A percentile compares a stretch with the other conserved stretches of the same genome.
These are phyloP conservation scores for Ellobius talpinus DNA, from an alignment of 2,113 vertebrate species.

Conservation along the genomic window DNA sequence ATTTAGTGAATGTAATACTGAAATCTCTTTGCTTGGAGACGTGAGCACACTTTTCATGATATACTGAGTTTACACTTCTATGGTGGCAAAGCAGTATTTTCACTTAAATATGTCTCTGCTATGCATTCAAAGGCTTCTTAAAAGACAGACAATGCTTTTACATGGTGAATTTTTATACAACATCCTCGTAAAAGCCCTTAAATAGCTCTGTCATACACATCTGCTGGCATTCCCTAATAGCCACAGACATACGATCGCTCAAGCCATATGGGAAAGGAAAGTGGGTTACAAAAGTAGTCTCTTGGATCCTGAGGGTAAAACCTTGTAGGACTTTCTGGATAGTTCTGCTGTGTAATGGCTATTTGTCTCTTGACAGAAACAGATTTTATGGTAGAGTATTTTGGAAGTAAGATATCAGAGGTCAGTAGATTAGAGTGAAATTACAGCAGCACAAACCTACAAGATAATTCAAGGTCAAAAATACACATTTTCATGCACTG, in stretches of 20 bases:
- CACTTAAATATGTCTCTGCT: slow-evolving; percentile 50
- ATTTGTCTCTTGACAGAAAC: neutral
- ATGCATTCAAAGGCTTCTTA: slow-evolving; percentile 46
- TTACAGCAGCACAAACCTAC: neutral
- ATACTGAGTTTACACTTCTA: neutral
- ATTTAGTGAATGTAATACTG: slow-evolving; percentile 81
- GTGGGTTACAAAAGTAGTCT: slow-evolving; percentile 42
- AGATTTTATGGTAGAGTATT: slow-evolving; percentile 47
- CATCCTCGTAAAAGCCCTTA: slow-evolving; percentile 79
- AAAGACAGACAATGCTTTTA: slow-evolving; percentile 55
- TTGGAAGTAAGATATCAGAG: neutral
- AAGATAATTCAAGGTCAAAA: neutral
- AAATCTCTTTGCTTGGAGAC: slow-evolving; percentile 36
- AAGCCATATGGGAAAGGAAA: slow-evolving; percentile 53
- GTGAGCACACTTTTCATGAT: neutral
- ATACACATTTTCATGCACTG: neutral
- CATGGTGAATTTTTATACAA: slow-evolving; percentile 69
- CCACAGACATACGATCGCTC: slow-evolving; percentile 71
- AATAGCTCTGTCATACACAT: slow-evolving; percentile 80
- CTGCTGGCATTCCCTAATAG: slow-evolving; percentile 75
- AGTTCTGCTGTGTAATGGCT: slow-evolving; percentile 43
- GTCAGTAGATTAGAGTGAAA: neutral
- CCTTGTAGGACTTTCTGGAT: neutral
- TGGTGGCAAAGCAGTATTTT: slow-evolving; percentile 56
- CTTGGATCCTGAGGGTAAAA: slow-evolving; percentile 46